A percentile compares a stretch with the other conserved stretches of the same genome.
Evolutionary conservation across 2,888 invertebrate genomes (phyloP).

Genomic region (Muschampia staudingeri): DNA sequence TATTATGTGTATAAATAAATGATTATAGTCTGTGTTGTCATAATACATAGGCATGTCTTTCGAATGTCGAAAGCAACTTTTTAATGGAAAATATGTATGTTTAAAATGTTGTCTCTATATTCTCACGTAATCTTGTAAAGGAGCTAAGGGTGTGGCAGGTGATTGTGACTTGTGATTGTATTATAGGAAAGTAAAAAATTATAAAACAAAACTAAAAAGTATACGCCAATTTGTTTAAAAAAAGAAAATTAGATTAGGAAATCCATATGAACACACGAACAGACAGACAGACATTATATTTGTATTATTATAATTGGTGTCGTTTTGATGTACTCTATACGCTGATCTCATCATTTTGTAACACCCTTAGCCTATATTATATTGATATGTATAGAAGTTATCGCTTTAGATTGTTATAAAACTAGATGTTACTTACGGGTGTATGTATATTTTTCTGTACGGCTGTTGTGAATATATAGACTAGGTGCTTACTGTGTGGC

Average conservation of each 20-base stretch:
- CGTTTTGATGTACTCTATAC: no score
- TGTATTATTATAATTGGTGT: no score
- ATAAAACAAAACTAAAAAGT: neutral
- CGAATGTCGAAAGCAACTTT: slow-evolving; percentile 42
- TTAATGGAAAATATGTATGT: slow-evolving; percentile 25
- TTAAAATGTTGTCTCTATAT: slow-evolving; percentile 54
- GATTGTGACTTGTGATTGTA: neutral
- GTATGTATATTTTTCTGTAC: slow-evolving; percentile 81
- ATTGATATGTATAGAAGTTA: slow-evolving; percentile 76
- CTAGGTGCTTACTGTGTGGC: slow-evolving; percentile 77
- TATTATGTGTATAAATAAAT: slow-evolving; percentile 35
- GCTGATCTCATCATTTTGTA: slow-evolving; percentile 35
- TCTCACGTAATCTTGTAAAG: slow-evolving; percentile 57
- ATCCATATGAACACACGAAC: no score
- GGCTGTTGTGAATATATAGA: slow-evolving; percentile 79
- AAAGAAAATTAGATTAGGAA: neutral
- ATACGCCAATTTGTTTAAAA: neutral
- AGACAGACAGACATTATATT: no score
- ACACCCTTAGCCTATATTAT: slow-evolving; percentile 54
- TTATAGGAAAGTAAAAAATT: neutral
- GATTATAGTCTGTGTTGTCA: slow-evolving; percentile 51
- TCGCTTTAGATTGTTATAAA: slow-evolving; percentile 83
- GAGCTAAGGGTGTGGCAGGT: slow-evolving; percentile 29
- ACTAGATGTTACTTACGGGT: slow-evolving; percentile 83
- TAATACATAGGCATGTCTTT: slow-evolving; percentile 46